Conservation (phyloP, 37 sponge, comb jelly and placozoan species). For the Hormiphora californensis region DNA sequence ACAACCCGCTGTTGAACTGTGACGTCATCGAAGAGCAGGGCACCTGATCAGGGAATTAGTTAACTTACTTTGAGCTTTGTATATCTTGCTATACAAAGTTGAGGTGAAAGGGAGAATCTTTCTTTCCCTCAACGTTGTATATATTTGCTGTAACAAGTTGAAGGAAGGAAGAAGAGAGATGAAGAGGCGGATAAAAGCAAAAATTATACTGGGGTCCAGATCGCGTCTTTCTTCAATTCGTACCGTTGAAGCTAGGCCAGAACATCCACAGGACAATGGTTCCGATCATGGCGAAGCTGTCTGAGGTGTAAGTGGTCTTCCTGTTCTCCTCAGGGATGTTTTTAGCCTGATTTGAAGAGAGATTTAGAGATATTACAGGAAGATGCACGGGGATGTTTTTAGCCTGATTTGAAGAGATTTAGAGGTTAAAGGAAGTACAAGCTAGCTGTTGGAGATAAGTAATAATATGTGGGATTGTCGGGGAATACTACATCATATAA, state of each 20-base stretch:
- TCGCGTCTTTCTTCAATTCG: not conserved
- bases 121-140: no score
- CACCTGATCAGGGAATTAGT: not conserved
- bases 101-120: not conserved
- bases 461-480: no score
- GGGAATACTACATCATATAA: no score
- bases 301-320: constrained; percentile 72
- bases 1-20: constrained; percentile 77
- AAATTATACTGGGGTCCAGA: no score
- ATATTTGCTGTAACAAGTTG: no score
- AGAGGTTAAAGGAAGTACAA: no score
- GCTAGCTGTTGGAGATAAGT: no score
- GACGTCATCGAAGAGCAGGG: not conserved
- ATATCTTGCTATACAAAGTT: not conserved
- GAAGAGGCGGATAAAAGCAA: no score
- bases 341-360: no score
- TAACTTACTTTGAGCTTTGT: not conserved
- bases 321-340: constrained; percentile 54
- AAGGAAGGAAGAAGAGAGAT: no score
- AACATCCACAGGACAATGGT: constrained; percentile 88
- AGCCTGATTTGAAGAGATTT: no score
- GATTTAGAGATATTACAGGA: no score
- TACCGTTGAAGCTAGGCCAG: constrained; percentile 94
- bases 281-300: constrained; percentile 88
- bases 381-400: constrained; percentile 56